Conservation (phyloP, 2,888 invertebrate species). For the Syrista parreyssii region DNA sequence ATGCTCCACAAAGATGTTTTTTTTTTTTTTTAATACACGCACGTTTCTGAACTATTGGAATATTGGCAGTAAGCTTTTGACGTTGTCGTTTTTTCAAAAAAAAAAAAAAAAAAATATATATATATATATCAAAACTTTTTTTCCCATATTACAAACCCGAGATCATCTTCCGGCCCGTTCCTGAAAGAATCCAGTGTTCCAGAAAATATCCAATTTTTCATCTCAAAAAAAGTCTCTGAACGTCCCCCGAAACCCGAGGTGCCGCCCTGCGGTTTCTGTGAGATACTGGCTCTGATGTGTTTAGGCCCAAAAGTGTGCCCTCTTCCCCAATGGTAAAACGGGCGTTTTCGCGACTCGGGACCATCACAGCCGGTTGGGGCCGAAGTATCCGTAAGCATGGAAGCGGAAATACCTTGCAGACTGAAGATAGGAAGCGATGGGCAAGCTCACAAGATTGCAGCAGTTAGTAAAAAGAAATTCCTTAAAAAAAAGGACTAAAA, state of each 20-base stretch:
- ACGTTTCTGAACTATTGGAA: neutral
- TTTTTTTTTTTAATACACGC: neutral
- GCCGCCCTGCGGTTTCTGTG: conserved; percentile 64
- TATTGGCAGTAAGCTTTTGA: neutral
- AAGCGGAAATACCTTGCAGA: conserved; percentile 82
- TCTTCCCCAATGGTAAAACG: conserved; percentile 94
- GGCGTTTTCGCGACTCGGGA: conserved; percentile 90
- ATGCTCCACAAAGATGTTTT: neutral
- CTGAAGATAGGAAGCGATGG: conserved; percentile 92
- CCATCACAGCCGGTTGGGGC: conserved; percentile 92
- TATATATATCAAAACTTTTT: neutral
- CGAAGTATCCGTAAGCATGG: conserved; percentile 87
- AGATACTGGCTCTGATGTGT: conserved; percentile 66
- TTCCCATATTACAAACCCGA: neutral
- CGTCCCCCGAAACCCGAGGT: conserved; percentile 54
- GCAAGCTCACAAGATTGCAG: conserved; percentile 93
- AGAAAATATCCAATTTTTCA: neutral
- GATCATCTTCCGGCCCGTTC: neutral
- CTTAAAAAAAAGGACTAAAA: too few relatives aligned
- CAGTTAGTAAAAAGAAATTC: conserved; percentile 70
- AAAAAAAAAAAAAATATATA: too few relatives aligned
- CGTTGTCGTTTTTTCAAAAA: neutral
- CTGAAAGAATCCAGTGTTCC: neutral
- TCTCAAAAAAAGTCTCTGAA: conserved; percentile 20
- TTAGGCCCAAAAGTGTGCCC: conserved; percentile 90